These are phyloP conservation scores for Sialia sialis DNA, from an alignment of 2,113 vertebrate species.

Conservation along the genomic window DNA sequence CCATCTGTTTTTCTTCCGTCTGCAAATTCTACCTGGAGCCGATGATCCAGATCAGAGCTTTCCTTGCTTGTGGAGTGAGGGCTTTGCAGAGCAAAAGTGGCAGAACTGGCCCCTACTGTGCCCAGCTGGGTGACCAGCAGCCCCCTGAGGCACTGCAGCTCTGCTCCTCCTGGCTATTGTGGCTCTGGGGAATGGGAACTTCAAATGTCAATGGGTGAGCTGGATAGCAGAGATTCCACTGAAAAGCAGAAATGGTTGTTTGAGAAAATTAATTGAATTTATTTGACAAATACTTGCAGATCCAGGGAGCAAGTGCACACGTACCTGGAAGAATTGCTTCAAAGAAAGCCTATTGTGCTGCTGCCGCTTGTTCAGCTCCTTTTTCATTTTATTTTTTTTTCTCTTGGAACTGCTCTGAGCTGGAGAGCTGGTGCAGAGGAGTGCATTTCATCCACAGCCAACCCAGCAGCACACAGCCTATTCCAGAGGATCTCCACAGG, in stretches of 20 bases:
- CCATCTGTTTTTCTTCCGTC: background rate
- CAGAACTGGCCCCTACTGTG: background rate
- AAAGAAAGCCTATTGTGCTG: background rate
- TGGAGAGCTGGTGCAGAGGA: background rate
- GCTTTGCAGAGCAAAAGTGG: rapidly evolving
- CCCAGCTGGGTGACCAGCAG: background rate
- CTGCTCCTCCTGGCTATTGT: background rate
- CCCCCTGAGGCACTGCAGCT: background rate
- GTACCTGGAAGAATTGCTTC: background rate
- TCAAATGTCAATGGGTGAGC: background rate
- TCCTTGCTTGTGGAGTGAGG: rapidly evolving
- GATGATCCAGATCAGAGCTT: background rate
- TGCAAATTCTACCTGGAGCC: background rate
- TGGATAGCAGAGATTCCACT: background rate
- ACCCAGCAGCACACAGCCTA: background rate
- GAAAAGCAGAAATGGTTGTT: background rate
- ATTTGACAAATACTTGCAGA: constrained; percentile 12
- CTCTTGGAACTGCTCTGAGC: background rate
- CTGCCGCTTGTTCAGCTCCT: background rate
- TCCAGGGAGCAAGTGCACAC: background rate
- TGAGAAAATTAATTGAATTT: constrained; percentile 5
- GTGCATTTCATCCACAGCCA: background rate
- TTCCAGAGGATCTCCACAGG: background rate
- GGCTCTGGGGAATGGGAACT: background rate
- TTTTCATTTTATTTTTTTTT: background rate